Conservation (phyloP, 2,797 vertebrate species). For the Coluber constrictor region DNA sequence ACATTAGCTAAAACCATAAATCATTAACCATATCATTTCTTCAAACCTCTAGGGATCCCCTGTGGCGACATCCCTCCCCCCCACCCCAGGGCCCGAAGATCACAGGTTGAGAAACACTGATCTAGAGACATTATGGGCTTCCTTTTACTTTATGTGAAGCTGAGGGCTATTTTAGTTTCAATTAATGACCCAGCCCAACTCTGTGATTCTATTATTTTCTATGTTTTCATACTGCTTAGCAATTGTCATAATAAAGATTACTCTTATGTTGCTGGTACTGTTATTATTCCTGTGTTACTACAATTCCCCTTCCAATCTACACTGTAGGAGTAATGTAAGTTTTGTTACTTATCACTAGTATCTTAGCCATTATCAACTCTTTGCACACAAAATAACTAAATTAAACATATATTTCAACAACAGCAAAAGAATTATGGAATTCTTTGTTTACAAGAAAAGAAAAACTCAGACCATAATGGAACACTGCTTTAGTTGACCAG, state of each 20-base stretch:
- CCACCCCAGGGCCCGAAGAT: rapidly evolving
- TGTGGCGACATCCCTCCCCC: not conserved
- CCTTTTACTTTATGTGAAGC: not conserved
- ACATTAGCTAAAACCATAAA: not conserved
- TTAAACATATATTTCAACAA: not conserved
- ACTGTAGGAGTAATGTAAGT: not conserved
- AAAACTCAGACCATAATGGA: not conserved
- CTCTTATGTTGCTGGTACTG: not conserved
- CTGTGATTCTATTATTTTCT: not conserved
- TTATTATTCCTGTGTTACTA: not conserved
- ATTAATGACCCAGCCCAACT: not conserved
- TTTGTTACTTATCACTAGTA: not conserved
- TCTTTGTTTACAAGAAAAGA: not conserved
- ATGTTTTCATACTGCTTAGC: not conserved
- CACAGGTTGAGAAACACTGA: not conserved
- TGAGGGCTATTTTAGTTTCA: not conserved
- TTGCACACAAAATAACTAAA: not conserved
- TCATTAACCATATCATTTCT: not conserved
- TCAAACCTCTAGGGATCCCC: not conserved
- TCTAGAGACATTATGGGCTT: not conserved
- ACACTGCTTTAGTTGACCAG: not conserved
- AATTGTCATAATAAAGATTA: not conserved
- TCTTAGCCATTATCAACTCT: not conserved
- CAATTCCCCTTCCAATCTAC: not conserved
- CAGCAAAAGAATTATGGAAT: not conserved